Conservation (phyloP, 1,140 invertebrate genomes). For the Euura saliciscinereae region DNA sequence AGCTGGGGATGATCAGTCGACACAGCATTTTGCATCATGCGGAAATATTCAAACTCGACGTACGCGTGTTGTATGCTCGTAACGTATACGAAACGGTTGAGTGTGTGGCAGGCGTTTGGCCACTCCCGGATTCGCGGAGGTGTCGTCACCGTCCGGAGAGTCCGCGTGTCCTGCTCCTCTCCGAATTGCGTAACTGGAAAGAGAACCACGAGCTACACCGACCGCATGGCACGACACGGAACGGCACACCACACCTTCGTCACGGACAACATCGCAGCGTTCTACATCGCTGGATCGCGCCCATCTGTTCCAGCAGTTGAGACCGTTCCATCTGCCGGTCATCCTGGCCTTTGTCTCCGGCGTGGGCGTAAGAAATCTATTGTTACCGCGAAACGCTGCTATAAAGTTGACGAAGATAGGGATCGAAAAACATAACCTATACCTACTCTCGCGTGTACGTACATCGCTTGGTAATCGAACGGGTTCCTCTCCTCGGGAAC, state of each 20-base stretch:
- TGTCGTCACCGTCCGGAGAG: conserved; percentile 35
- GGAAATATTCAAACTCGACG: too few species aligned
- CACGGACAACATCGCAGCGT: conserved; percentile 38
- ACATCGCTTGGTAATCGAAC: not conserved
- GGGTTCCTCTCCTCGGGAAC: not conserved
- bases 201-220: conserved; percentile 24
- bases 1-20: too few species aligned
- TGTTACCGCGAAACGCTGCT: conserved; percentile 24
- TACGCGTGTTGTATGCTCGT: too few species aligned
- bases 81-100: not conserved
- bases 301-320: conserved; percentile 20
- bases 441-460: not conserved
- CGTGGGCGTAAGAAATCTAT: conserved; percentile 42
- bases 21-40: too few species aligned
- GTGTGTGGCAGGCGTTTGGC: conserved; percentile 17
- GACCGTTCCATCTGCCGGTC: conserved; percentile 17
- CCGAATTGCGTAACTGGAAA: conserved; percentile 38
- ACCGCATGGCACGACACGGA: not conserved
- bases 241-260: conserved; percentile 32
- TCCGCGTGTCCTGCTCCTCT: conserved; percentile 35
- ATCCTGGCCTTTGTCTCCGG: conserved; percentile 36
- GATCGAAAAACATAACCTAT: not conserved
- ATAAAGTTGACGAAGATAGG: conserved; percentile 1
- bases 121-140: conserved; percentile 39
- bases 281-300: conserved; percentile 35